Evolutionary conservation across 2,113 vertebrate genomes (phyloP).

Genomic region (Hydrolagus affinis): DNA sequence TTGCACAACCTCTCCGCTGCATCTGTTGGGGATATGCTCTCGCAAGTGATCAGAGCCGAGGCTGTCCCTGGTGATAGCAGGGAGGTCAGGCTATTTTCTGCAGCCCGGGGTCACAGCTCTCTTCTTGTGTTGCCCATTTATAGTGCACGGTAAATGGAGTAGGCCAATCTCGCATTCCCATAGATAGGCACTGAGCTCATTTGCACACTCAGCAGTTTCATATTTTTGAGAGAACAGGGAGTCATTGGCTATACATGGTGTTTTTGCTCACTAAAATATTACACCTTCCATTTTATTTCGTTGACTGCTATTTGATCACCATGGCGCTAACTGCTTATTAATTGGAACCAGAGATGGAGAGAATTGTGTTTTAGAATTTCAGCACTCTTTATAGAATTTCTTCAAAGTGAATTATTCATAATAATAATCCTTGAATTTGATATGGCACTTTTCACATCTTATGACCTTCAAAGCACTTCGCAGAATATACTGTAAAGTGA

Average conservation of each 20-base stretch:
- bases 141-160: slow-evolving; percentile 50
- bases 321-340: too few relatives aligned
- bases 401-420: not conserved
- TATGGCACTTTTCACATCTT: too few relatives aligned
- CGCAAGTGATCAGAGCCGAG: not conserved
- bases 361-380: not conserved
- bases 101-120: slow-evolving; percentile 34
- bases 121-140: slow-evolving; percentile 49
- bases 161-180: slow-evolving; percentile 40
- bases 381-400: not conserved
- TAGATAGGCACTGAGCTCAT: slow-evolving; percentile 50
- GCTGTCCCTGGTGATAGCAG: not conserved
- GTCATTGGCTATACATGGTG: slow-evolving; percentile 45
- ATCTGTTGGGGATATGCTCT: slow-evolving; percentile 29
- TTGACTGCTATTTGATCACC: not conserved
- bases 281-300: not conserved
- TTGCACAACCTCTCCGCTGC: not conserved
- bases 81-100: slow-evolving; percentile 37
- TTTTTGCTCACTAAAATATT: slow-evolving; percentile 23
- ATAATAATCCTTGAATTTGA: too few relatives aligned
- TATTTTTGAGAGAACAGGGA: slow-evolving; percentile 41
- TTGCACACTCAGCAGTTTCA: slow-evolving; percentile 55
- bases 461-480: too few relatives aligned
- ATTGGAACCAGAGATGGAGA: not conserved
- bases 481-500: too few relatives aligned